Evolutionary conservation across 2,113 vertebrate species (phyloP), one percentile per base, ranked within the genome.

Genomic region (Vanacampus margaritifer): DNA sequence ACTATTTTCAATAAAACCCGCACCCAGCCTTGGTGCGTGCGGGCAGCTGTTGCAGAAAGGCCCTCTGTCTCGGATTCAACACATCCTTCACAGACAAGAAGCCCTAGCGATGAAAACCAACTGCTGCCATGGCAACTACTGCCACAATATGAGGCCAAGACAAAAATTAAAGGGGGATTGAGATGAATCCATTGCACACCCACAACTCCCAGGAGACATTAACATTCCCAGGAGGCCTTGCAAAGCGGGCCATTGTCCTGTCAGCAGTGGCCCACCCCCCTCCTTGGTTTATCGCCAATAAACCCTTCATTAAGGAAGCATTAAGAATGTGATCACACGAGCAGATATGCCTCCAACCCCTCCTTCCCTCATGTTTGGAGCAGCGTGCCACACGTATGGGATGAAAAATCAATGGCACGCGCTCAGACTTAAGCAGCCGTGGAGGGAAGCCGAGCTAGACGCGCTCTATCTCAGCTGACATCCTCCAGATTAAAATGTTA

Each of bases 321-420:
- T 92, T 92, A 89, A 83, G 75, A 76, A 82, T 71, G 84, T 86
- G 88, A 86, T 92, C 90, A 89, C 86, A 90, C 89, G 89, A 88
- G 84, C 69, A 76, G 80, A 83, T 87, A 64, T 80, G 66, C 75
- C 14, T 0, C 26, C 54, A 26, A 0, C 16, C 26, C 14, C 26
- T 14, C 54, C 54, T 65, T 71, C 28, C 70, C 61, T 67, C 41
- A 32, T 73, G 58, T 54, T 61, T 46, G 66, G 65, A 61, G 39
- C 51, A 51, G 51, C 60, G 68, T 64, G 72, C 63, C 71, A 69
- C 48, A 19, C 69, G 78, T 63, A 37, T 5, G 19, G 41, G 39
- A 46, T 65, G 23, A 61, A 46, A 78, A 83, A 83, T 84, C 76
- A 80, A 76, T 84, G 75, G 59, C 71, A 70, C 70, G 61, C 57